phyloP scores from a whole-genome alignment of 2,797 vertebrate genomes.

The Chiroxiphia lanceolata region DNA sequence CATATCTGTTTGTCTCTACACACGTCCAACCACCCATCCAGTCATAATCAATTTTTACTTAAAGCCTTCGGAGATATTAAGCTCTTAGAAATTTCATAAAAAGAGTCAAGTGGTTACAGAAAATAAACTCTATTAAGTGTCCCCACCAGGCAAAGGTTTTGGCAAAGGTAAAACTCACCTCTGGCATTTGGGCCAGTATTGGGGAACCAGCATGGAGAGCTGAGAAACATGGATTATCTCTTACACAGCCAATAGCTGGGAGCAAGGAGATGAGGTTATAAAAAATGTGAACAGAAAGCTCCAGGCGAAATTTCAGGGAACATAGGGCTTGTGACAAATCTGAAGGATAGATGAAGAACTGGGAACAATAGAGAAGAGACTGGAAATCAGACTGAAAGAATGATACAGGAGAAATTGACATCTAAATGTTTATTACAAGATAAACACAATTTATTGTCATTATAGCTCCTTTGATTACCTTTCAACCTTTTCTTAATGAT shows the following conservation, averaged over 20 bases:
- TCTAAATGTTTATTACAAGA: conserved; percentile 44
- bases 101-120: background rate
- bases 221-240: background rate
- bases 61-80: background rate
- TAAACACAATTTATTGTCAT: conserved; percentile 52
- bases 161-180: background rate
- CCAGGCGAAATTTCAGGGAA: background rate
- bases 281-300: background rate
- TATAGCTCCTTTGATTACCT: conserved; percentile 41
- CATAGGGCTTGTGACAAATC: background rate
- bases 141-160: background rate
- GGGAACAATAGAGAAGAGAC: background rate
- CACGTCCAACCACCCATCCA: background rate
- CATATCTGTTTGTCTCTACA: background rate
- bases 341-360: background rate
- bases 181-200: background rate
- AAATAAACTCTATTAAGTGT: background rate
- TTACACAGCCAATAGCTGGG: background rate
- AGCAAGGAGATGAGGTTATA: background rate
- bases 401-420: background rate
- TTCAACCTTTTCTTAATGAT: conserved; percentile 47
- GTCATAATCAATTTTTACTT: background rate
- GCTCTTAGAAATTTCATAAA: background rate
- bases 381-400: background rate
- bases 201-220: background rate